Base-by-base conservation (phyloP, 2,113 vertebrate species). In the Perca fluviatilis region DNA sequence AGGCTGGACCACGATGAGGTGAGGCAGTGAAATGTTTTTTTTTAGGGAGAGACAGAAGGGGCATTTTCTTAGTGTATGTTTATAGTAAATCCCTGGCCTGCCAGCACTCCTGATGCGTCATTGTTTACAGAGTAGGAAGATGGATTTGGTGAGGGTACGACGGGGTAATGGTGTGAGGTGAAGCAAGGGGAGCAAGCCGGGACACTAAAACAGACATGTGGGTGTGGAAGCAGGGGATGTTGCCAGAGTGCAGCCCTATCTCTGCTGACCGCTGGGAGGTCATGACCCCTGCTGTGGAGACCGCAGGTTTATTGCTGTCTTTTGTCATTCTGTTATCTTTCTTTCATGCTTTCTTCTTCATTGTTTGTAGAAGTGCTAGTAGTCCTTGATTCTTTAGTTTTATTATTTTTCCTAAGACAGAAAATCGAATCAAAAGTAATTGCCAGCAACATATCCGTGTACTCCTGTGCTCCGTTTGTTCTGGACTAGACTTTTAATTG, bases 121-220 rank as follows among this genome's bases (percentile, higher is more conserved):
- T n/a, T 92, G 86, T 92, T 93, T 92, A 91, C 79, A 85, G 36
- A 84, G 85, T 3, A n/a, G 65, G 74, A 78, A 47, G 82, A 77
- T 80, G 83, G 72, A 79, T 85, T 68, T 68, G 58, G 50, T 60
- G 73, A 36, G 58, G 62, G 30, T 21, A 16, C 0, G 21, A n/a
- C 30, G 76, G 58, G 67, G 54, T 77, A 36, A 76, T 74, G 72
- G 68, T 50, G 79, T 49, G 65, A 86, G 86, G 80, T 87, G 76
- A 88, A 84, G 74, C 58, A 79, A 83, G 77, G 74, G 61, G 43
- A 62, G 56, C 21, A 51, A 74, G 85, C 62, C 51, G 56, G 43
- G 62, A 75, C 30, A 36, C 30, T 60, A n/a, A 72, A 74, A 51
- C 54, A 79, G 83, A 84, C 56, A 13, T 73, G 68, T 73, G 68